phyloP scores from a whole-genome alignment of 2,797 vertebrate genomes.

The Gymnocypris eckloni region DNA sequence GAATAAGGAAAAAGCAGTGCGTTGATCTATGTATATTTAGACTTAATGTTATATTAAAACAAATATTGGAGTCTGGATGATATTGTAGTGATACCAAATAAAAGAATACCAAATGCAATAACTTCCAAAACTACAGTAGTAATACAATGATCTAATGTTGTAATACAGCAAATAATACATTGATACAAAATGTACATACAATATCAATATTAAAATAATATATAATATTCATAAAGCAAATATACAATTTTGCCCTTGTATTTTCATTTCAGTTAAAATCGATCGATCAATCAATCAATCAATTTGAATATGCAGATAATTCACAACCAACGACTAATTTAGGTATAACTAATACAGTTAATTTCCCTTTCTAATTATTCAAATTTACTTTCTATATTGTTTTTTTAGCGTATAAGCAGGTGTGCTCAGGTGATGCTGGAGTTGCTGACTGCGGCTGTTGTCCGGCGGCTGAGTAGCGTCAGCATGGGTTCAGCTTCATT shows the following conservation, averaged over 20 bases:
- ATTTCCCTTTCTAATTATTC: not conserved
- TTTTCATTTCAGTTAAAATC: not conserved
- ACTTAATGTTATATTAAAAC: not conserved
- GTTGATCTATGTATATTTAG: not conserved
- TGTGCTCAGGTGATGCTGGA: conserved; percentile 23
- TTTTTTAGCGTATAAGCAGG: not conserved
- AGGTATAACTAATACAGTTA: not conserved
- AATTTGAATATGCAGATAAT: not conserved
- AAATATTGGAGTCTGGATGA: not conserved
- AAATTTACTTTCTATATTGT: not conserved
- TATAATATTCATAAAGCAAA: not conserved
- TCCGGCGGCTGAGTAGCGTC: conserved; percentile 45
- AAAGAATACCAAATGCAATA: not conserved
- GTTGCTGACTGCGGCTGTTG: conserved; percentile 21
- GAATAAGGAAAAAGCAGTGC: not conserved
- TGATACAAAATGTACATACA: not conserved
- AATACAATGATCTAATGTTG: not conserved
- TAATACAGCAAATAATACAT: not conserved
- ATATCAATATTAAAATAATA: not conserved
- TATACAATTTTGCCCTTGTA: not conserved
- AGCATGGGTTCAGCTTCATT: conserved; percentile 69
- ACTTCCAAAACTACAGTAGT: too few species aligned
- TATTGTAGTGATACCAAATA: not conserved
- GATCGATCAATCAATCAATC: too few species aligned
- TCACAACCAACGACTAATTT: not conserved